Evolutionary conservation across 1,140 invertebrate genomes (phyloP), one percentile per base, ranked within the genome.

Genomic region (Trialeurodes vaporariorum): DNA sequence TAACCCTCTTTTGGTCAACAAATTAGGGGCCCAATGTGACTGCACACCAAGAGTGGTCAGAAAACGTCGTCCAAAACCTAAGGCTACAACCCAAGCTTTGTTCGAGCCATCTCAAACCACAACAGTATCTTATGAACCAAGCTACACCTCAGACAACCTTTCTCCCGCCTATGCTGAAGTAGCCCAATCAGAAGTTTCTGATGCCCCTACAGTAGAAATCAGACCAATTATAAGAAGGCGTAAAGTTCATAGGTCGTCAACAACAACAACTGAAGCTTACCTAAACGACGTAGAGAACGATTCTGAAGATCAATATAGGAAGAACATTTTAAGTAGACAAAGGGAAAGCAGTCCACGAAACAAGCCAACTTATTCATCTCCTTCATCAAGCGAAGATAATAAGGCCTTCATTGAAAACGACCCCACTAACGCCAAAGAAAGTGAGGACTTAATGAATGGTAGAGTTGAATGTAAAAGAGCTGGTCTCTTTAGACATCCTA

Each of bases 401-500:
- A 21, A 69, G 0, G 67, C 70, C 60, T n/a, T n/a, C n/a, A n/a
- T n/a, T n/a, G n/a, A n/a, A n/a, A 22, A 23, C 59, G 23, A 68
- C 67, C 63, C 0, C 81, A 84, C 25, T 5, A 22, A 61, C 60
- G 25, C 60, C n/a, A 25, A 23, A n/a, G 60, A 61, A 17, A 49
- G 25, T 27, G 69, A 59, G 71, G 73, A 25, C 68, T 73, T 61
- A 73, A 79, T 63, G 83, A 49, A 49, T 49, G 34, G 34, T 17
- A 5, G 34, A 5, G 34, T 79, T 75, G 84, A 89, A 26, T 93
- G 90, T 74, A 85, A 88, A 68, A 81, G 90, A 73, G 83, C 89
- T 5, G 91, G 91, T 73, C 81, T 93, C 0, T 93, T 93, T 80
- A 81, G 89, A 74, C 90, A 92, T 75, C 91, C 91, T 0, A 86